Evolutionary conservation across 2,797 vertebrate species (phyloP).

Genomic region (Bradypodion ventrale): DNA sequence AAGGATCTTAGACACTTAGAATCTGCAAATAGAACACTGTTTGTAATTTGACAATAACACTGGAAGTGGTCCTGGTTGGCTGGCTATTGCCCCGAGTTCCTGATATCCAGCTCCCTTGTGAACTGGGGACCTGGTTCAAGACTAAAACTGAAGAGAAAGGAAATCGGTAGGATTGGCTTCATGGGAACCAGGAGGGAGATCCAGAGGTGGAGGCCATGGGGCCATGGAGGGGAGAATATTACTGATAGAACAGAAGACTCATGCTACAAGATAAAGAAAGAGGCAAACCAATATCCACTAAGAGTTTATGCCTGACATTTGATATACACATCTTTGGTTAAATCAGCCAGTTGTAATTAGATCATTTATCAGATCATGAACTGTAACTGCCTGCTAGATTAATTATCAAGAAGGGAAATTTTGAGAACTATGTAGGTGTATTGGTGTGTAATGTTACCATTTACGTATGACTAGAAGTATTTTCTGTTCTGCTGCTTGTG

Average conservation of each 20-base stretch:
- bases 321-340: slow-evolving; percentile 10
- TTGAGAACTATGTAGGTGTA: neutral
- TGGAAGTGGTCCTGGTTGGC: no score
- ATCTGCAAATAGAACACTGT: no score
- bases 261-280: neutral
- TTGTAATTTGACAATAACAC: no score
- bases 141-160: no score
- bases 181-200: no score
- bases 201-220: no score
- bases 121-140: no score
- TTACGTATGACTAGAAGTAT: slow-evolving; percentile 4
- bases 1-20: no score
- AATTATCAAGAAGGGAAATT: slow-evolving; percentile 14
- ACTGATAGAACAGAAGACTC: neutral
- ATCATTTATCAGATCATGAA: slow-evolving; percentile 2
- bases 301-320: slow-evolving; percentile 1
- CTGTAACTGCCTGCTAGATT: neutral
- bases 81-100: no score
- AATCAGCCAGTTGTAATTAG: slow-evolving; percentile 25
- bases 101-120: no score
- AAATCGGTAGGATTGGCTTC: no score
- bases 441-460: neutral
- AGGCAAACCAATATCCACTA: neutral
- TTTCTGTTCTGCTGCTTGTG: neutral
- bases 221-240: no score